These are phyloP conservation scores for Tetragnatha montana DNA, from an alignment of 2,888 invertebrate species.

Conservation along the genomic window DNA sequence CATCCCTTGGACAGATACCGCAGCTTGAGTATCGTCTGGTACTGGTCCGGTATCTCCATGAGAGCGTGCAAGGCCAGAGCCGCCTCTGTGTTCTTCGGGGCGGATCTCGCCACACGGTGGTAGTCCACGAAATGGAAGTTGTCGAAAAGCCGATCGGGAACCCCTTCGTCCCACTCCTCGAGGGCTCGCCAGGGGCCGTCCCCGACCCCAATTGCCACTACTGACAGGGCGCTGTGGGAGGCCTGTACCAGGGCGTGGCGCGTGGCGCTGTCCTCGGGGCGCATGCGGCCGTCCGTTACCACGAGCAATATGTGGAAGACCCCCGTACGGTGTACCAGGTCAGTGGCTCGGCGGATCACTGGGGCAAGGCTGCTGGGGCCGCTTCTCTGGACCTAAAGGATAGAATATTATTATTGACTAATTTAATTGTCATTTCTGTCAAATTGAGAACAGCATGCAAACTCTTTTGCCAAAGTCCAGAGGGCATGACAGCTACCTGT, in stretches of 20 bases:
- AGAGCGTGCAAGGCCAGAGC: slow-evolving; percentile 78
- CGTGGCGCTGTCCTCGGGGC: slow-evolving; percentile 77
- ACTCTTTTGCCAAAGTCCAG: too few relatives aligned
- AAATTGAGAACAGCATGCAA: too few relatives aligned
- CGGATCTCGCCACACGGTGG: slow-evolving; percentile 75
- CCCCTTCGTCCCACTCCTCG: slow-evolving; percentile 78
- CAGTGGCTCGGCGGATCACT: slow-evolving; percentile 78
- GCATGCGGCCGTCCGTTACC: slow-evolving; percentile 79
- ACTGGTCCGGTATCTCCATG: slow-evolving; percentile 79
- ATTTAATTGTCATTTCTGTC: too few relatives aligned
- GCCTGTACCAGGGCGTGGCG: slow-evolving; percentile 78
- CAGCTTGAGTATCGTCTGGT: slow-evolving; percentile 58
- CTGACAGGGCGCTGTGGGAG: slow-evolving; percentile 78
- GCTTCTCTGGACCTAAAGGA: slow-evolving; percentile 74
- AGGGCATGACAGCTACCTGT: too few relatives aligned
- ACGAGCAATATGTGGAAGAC: slow-evolving; percentile 79
- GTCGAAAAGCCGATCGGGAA: slow-evolving; percentile 78
- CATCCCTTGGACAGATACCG: slow-evolving; percentile 60
- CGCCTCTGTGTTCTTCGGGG: slow-evolving; percentile 74
- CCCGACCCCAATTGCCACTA: slow-evolving; percentile 79
- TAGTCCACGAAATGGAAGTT: slow-evolving; percentile 79
- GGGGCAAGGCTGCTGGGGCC: slow-evolving; percentile 79
- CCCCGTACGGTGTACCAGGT: slow-evolving; percentile 76
- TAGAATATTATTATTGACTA: too few relatives aligned
- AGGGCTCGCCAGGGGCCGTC: slow-evolving; percentile 79